Percentiles rank a stretch among this genome's conserved stretches.
Conservation (phyloP, 92 coral and sea anemone genomes). For the Pocillopora meandrina region DNA sequence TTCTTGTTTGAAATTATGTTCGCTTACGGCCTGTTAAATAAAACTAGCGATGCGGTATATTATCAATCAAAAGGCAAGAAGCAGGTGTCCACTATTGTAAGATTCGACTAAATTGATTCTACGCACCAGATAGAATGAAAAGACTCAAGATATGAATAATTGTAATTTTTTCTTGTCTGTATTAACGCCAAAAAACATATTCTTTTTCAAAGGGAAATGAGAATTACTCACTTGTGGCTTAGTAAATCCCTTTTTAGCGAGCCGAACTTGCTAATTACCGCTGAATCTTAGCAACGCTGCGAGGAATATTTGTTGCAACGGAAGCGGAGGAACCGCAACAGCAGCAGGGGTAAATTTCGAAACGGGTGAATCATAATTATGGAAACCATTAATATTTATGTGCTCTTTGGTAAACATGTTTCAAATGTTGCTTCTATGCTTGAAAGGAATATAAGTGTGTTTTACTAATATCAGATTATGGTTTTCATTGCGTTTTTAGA, state of each 20-base stretch:
- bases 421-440: background rate
- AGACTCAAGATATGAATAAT: background rate
- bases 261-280: background rate
- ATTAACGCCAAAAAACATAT: conserved; percentile 1
- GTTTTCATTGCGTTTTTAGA: too few species aligned
- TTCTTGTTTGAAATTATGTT: background rate
- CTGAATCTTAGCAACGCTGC: background rate
- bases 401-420: background rate
- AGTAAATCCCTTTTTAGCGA: background rate
- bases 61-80: background rate
- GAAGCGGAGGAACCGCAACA: background rate
- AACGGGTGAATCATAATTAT: background rate
- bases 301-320: background rate
- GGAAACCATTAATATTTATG: conserved; percentile 17
- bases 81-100: conserved; percentile 2
- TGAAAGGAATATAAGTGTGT: background rate
- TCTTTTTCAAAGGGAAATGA: conserved; percentile 11
- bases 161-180: conserved; percentile 11
- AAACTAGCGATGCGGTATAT: background rate
- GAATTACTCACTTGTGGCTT: background rate
- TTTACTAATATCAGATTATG: background rate
- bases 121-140: background rate
- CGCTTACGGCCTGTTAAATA: background rate
- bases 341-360: background rate
- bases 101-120: too few species aligned